These are phyloP conservation scores for Hypomecis punctinalis DNA, from an alignment of 2,888 invertebrate genomes.

Conservation along the genomic window DNA sequence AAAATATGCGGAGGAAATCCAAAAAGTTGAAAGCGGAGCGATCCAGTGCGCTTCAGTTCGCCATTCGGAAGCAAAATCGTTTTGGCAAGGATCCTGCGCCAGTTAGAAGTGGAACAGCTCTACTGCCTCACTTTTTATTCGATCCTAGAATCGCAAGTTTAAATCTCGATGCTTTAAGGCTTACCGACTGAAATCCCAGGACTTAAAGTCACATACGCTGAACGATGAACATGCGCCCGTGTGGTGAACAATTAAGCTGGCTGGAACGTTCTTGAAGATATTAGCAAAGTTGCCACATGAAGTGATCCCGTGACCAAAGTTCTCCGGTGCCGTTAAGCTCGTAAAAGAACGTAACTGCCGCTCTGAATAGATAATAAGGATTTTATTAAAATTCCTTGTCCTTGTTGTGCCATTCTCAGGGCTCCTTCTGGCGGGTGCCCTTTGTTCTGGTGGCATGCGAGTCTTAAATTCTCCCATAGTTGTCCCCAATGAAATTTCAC, in stretches of 20 bases:
- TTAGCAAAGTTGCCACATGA: slow-evolving; percentile 69
- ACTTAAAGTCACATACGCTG: slow-evolving; percentile 44
- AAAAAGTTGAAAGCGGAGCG: slow-evolving; percentile 22
- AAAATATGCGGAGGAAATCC: slow-evolving; percentile 17
- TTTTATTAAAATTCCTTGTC: slow-evolving; percentile 83
- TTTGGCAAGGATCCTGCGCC: slow-evolving; percentile 29
- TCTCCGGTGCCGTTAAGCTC: slow-evolving; percentile 67
- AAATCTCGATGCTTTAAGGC: slow-evolving; percentile 23
- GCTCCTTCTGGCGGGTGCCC: slow-evolving; percentile 55
- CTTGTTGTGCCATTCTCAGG: slow-evolving; percentile 74
- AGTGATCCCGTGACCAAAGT: slow-evolving; percentile 65
- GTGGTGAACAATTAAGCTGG: slow-evolving; percentile 62
- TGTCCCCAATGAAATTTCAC: slow-evolving; percentile 67
- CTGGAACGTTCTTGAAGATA: slow-evolving; percentile 66
- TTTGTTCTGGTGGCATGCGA: slow-evolving; percentile 73
- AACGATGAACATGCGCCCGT: slow-evolving; percentile 51
- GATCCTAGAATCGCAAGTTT: slow-evolving; percentile 21
- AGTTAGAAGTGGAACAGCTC: slow-evolving; percentile 24
- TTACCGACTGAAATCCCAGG: slow-evolving; percentile 20
- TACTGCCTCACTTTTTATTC: slow-evolving; percentile 19
- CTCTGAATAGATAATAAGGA: slow-evolving; percentile 82
- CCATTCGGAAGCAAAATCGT: slow-evolving; percentile 22
- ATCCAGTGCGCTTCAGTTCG: slow-evolving; percentile 28
- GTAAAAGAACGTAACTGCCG: slow-evolving; percentile 79
- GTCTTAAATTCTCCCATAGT: slow-evolving; percentile 62